Percentiles rank a stretch among this genome's conserved stretches.
These are phyloP conservation scores for Urocynchramus pylzowi DNA, from an alignment of 2,113 vertebrate genomes.

Conservation along the genomic window DNA sequence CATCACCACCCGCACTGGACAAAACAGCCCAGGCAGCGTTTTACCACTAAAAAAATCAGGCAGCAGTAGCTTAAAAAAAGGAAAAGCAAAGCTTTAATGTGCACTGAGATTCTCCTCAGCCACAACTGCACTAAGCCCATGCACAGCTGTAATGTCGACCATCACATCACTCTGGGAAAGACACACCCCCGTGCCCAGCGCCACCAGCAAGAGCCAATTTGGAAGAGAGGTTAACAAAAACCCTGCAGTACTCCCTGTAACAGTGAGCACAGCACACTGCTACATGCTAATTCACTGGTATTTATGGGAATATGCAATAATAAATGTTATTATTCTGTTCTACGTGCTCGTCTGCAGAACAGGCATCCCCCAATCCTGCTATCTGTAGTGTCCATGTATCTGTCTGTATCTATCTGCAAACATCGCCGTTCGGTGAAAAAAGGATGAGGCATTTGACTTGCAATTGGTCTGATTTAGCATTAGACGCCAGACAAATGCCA, in stretches of 20 bases:
- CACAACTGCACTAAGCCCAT: background rate
- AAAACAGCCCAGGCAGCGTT: background rate
- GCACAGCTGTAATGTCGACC: background rate
- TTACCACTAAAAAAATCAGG: background rate
- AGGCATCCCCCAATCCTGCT: background rate
- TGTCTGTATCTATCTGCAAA: background rate
- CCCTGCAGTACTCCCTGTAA: background rate
- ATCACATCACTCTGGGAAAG: background rate
- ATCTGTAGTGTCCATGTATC: fast-evolving
- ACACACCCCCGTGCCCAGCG: background rate
- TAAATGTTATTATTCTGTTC: background rate
- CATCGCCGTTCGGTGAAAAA: background rate
- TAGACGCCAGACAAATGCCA: background rate
- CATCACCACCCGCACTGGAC: background rate
- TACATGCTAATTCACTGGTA: background rate
- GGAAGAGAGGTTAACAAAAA: background rate
- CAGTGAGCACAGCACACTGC: background rate
- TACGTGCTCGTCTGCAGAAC: background rate
- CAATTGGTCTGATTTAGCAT: background rate
- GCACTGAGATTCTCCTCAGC: background rate
- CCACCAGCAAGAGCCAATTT: background rate
- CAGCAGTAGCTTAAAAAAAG: background rate
- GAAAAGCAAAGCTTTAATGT: background rate
- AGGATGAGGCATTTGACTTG: background rate
- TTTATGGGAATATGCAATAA: background rate